These are phyloP conservation scores for Eulemur rufifrons DNA, from an alignment of 2,113 vertebrate genomes.

Conservation along the genomic window DNA sequence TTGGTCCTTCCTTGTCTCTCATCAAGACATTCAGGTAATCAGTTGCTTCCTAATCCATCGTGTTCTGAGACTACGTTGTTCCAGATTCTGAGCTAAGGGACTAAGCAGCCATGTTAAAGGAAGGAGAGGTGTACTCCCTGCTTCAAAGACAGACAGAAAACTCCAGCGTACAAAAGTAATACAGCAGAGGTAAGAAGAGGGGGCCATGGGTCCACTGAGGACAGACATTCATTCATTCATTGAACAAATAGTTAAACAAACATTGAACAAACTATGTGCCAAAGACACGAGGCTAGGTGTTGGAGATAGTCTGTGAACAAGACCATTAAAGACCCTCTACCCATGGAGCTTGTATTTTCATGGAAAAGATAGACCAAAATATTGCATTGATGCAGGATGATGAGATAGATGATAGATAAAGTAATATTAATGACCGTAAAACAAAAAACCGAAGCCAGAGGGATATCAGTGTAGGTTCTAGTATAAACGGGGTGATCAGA, in stretches of 20 bases:
- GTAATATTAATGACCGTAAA: neutral
- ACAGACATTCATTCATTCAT: neutral
- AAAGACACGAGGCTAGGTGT: neutral
- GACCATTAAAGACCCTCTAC: neutral
- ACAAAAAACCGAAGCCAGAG: neutral
- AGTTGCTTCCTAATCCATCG: neutral
- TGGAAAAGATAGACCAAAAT: neutral
- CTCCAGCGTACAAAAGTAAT: neutral
- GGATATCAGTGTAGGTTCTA: neutral
- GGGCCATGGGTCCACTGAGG: too few species aligned
- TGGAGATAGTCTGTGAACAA: neutral
- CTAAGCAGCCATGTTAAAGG: neutral
- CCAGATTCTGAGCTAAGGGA: neutral
- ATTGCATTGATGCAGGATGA: neutral
- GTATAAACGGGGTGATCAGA: neutral
- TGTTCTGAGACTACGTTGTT: neutral
- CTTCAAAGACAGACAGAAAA: neutral
- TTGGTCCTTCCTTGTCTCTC: neutral
- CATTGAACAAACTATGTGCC: neutral
- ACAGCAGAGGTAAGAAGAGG: neutral
- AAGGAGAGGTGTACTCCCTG: neutral
- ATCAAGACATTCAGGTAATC: neutral
- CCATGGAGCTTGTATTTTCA: neutral
- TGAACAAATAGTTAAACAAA: neutral
- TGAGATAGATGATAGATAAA: neutral